Evolutionary conservation across 2,888 invertebrate species (phyloP).

Genomic region (Dicranocentrus wangi): DNA sequence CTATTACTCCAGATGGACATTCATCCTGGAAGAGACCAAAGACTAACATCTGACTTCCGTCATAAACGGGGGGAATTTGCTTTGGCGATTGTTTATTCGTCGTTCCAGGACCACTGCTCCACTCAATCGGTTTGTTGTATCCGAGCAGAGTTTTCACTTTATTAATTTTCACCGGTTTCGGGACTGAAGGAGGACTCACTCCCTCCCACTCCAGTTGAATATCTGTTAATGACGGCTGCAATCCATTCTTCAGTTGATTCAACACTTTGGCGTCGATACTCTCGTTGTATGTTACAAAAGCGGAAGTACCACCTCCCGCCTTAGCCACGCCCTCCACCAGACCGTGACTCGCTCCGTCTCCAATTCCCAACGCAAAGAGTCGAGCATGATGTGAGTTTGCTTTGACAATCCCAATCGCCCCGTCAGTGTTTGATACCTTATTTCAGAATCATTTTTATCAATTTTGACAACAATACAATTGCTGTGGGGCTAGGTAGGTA

Average conservation of each 20-base stretch:
- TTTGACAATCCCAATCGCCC: slow-evolving; percentile 73
- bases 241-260: slow-evolving; percentile 72
- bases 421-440: slow-evolving; percentile 73
- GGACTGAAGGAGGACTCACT: slow-evolving; percentile 28
- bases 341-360: slow-evolving; percentile 74
- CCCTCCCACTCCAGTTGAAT: slow-evolving; percentile 70
- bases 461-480: no score
- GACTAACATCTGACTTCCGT: slow-evolving; percentile 71
- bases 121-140: slow-evolving; percentile 71
- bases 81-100: slow-evolving; percentile 63
- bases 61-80: slow-evolving; percentile 72
- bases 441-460: neutral
- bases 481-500: no score
- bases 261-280: slow-evolving; percentile 73
- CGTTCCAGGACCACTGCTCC: neutral
- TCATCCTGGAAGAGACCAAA: slow-evolving; percentile 66
- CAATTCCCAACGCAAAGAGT: slow-evolving; percentile 74
- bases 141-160: slow-evolving; percentile 72
- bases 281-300: slow-evolving; percentile 74
- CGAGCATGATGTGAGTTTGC: slow-evolving; percentile 72
- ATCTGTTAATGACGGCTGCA: slow-evolving; percentile 70
- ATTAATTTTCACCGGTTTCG: slow-evolving; percentile 36
- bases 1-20: slow-evolving; percentile 59
- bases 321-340: slow-evolving; percentile 74
- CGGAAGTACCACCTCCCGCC: slow-evolving; percentile 74